These are phyloP conservation scores for Gyrodactylus bullatarudis DNA, from an alignment of 1,140 invertebrate species.

Conservation along the genomic window DNA sequence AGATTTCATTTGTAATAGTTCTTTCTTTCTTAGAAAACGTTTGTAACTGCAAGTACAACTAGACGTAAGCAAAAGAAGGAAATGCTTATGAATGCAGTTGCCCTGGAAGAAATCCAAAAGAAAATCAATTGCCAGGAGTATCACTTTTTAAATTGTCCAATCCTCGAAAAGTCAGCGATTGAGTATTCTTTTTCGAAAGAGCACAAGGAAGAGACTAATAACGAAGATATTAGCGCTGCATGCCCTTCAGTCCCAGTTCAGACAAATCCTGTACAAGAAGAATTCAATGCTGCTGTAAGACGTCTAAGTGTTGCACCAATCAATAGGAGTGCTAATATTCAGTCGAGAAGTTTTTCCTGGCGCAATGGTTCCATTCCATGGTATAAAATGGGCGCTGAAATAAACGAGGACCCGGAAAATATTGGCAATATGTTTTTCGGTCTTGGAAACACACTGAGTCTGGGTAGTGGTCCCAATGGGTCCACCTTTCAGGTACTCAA, in stretches of 20 bases:
- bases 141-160: constrained; percentile 70
- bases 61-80: constrained; percentile 93
- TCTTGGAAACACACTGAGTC: neutral
- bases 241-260: constrained; percentile 21
- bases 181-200: constrained; percentile 27
- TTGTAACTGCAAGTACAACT: constrained; percentile 89
- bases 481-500: neutral
- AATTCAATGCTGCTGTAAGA: constrained; percentile 12
- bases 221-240: constrained; percentile 27
- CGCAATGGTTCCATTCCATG: constrained; percentile 9
- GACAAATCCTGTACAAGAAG: constrained; percentile 1
- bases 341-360: constrained; percentile 16
- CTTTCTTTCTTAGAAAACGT: constrained; percentile 32
- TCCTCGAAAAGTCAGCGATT: constrained; percentile 48
- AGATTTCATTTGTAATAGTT: neutral
- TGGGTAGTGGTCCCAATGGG: neutral
- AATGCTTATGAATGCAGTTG: constrained; percentile 59
- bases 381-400: neutral
- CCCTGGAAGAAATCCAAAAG: constrained; percentile 74
- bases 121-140: constrained; percentile 68
- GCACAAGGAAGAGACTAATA: constrained; percentile 12
- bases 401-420: neutral
- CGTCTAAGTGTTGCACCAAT: constrained; percentile 18
- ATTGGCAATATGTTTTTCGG: neutral
- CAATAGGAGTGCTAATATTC: constrained; percentile 10